Evolutionary conservation across 2,888 invertebrate genomes (phyloP), one percentile per base, ranked within the genome.

Genomic region (Drosophila melanosoma): DNA sequence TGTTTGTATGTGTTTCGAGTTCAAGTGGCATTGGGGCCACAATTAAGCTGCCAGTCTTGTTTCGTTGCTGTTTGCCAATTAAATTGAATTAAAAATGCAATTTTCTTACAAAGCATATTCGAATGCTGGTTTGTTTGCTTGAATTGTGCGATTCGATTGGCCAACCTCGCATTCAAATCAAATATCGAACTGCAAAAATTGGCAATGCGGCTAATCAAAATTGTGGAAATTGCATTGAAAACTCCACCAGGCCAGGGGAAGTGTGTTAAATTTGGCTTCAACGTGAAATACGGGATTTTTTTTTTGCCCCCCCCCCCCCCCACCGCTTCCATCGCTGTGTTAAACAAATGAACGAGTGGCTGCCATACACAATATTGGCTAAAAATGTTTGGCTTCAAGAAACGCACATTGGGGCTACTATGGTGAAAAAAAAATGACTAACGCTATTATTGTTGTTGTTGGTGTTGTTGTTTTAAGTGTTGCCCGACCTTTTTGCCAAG

Each of bases 51-150:
- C 69, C 71, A 65, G 71, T 51, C 71, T 62, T 58, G 51, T 54
- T 66, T 64, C 52, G 48, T 36, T 26, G 59, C 45, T 70, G 60
- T 36, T 60, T 76, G 80, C 82, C 88, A 90, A 89, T 89, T 90
- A 88, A 83, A 79, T 76, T 80, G 83, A 84, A 89, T 90, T 89
- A 89, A 89, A 88, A 90, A 89, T 90, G 88, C 91, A 81, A 89
- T 90, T 90, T 89, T 76, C 75, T 71, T 72, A 64, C 66, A 65
- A 68, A 76, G 83, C 74, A 60, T 57, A 59, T 71, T 33, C 48
- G 77, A 74, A 56, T 62, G 69, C 58, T 49, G 64, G 60, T 69
- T 57, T 74, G 72, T 64, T 70, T 45, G 69, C 81, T 60, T 66
- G 66, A 76, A 72, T 80, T 80, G 80, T 69, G 60, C 68, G 23